These are phyloP conservation scores for Apodemus agrarius DNA, from an alignment of 2,797 vertebrate genomes.

Conservation along the genomic window DNA sequence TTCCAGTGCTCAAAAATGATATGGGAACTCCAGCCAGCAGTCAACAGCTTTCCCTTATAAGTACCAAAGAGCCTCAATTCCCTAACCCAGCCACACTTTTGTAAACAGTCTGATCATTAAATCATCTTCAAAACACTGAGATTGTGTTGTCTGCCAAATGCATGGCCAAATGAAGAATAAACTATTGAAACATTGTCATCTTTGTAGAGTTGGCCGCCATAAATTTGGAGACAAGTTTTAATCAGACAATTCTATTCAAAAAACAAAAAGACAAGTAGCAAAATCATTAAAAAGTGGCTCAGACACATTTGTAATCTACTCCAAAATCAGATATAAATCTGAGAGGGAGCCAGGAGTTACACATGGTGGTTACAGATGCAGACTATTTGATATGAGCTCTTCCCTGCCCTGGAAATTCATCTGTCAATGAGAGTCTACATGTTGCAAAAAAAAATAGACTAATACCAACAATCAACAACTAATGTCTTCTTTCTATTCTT, in stretches of 20 bases:
- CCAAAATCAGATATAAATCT: not conserved
- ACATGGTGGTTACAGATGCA: not conserved
- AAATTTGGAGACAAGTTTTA: constrained; percentile 12
- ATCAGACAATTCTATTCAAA: not conserved
- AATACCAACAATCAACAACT: not conserved
- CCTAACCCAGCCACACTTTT: not conserved
- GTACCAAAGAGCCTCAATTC: not conserved
- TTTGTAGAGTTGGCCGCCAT: not conserved
- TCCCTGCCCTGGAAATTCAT: not conserved
- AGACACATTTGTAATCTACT: constrained; percentile 9
- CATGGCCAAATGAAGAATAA: not conserved
- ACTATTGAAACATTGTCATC: not conserved
- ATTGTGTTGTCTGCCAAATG: constrained; percentile 17
- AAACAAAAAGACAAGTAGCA: not conserved
- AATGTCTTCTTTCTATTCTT: not conserved
- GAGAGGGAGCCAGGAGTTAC: not conserved
- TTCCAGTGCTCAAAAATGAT: not conserved
- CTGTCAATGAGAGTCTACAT: not conserved
- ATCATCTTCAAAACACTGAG: constrained; percentile 21
- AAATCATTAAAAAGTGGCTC: constrained; percentile 30
- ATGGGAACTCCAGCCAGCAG: not conserved
- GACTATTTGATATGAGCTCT: not conserved
- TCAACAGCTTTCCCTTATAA: not conserved
- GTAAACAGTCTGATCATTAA: not conserved
- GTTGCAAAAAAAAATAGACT: not conserved